Evolutionary conservation across 2,888 invertebrate species (phyloP).

Genomic region (Trypoxylon attenuatum): DNA sequence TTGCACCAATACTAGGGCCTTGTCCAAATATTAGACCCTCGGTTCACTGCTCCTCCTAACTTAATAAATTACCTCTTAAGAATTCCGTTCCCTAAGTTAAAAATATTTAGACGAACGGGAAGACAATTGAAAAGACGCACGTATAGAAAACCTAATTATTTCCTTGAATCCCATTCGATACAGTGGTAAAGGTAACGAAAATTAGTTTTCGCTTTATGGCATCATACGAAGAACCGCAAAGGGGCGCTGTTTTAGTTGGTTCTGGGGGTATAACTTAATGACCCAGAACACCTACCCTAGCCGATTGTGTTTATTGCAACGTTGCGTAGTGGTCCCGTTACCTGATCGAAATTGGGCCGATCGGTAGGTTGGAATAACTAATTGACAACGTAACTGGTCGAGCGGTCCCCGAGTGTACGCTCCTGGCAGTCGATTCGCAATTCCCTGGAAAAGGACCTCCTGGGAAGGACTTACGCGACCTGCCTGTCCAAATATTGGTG

Average conservation of each 20-base stretch:
- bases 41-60: slow-evolving; percentile 9
- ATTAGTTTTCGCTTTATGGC: background rate
- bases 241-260: no score
- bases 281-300: no score
- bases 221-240: background rate
- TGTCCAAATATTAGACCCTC: slow-evolving; percentile 38
- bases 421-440: background rate
- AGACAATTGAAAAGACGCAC: no score
- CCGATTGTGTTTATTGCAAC: background rate
- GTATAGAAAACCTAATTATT: background rate
- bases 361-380: background rate
- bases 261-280: no score
- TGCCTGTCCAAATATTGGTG: slow-evolving; percentile 30
- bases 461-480: slow-evolving; percentile 7
- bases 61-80: slow-evolving; percentile 31
- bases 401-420: background rate
- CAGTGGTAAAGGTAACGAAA: background rate
- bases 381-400: background rate
- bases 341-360: background rate
- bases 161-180: background rate
- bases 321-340: background rate
- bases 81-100: no score
- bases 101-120: no score
- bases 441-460: slow-evolving; percentile 5
- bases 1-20: slow-evolving; percentile 4